These are phyloP conservation scores for Alcis repandata DNA, from an alignment of 2,888 invertebrate species.

Conservation along the genomic window DNA sequence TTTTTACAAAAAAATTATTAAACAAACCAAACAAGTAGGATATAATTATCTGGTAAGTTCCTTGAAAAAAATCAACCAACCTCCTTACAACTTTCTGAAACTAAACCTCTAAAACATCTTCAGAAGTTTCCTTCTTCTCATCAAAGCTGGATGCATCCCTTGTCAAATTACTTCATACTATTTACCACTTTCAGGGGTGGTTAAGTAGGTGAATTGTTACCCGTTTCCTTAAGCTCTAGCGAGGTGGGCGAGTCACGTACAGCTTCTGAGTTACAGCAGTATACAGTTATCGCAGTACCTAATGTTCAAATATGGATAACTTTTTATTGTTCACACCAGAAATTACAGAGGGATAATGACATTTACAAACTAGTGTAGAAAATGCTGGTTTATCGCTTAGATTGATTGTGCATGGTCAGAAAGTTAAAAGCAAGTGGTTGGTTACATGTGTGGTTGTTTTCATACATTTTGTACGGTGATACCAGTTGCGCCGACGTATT, in stretches of 20 bases:
- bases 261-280: conserved; percentile 25
- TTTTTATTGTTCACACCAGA: too few species aligned
- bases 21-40: too few species aligned
- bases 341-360: too few species aligned
- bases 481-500: too few species aligned
- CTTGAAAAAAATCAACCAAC: too few species aligned
- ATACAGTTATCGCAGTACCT: conserved; percentile 16
- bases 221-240: conserved; percentile 46
- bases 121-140: conserved; percentile 11
- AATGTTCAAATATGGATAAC: conserved; percentile 8
- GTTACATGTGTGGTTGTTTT: too few species aligned
- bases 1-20: too few species aligned
- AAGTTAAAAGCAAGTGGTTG: too few species aligned
- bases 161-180: conserved; percentile 25
- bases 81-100: background rate
- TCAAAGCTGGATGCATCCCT: conserved; percentile 21
- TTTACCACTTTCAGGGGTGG: conserved; percentile 29
- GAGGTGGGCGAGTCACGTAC: conserved; percentile 48
- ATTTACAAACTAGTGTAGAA: too few species aligned
- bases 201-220: conserved; percentile 44
- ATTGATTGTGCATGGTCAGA: background rate
- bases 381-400: too few species aligned
- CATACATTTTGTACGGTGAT: too few species aligned
- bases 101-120: conserved; percentile 2
- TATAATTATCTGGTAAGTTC: too few species aligned